Conservation (phyloP, 2,888 invertebrate species). For the Microdon myrmicae region DNA sequence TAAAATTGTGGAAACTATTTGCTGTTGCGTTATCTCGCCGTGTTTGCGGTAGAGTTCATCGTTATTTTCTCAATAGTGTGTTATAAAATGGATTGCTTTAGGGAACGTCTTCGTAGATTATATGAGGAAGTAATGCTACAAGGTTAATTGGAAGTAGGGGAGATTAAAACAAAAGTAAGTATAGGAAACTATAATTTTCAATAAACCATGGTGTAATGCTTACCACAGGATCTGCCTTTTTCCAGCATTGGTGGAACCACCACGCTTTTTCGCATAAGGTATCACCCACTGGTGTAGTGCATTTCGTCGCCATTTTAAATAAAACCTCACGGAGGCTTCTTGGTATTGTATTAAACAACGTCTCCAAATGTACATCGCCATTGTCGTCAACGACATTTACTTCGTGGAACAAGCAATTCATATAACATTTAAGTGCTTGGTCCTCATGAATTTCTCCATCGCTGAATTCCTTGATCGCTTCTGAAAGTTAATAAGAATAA, state of each 20-base stretch:
- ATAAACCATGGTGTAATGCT: slow-evolving; percentile 21
- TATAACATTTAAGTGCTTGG: slow-evolving; percentile 59
- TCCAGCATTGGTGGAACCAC: slow-evolving; percentile 60
- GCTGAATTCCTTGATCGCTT: slow-evolving; percentile 58
- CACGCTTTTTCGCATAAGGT: slow-evolving; percentile 59
- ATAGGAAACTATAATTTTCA: too few relatives aligned
- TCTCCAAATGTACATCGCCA: slow-evolving; percentile 59
- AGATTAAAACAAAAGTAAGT: too few relatives aligned
- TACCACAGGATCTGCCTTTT: slow-evolving; percentile 59
- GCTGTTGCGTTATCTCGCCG: slow-evolving; percentile 4
- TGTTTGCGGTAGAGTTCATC: slow-evolving; percentile 2
- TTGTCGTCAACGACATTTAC: slow-evolving; percentile 56
- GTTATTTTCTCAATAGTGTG: too few relatives aligned
- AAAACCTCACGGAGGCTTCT: slow-evolving; percentile 54
- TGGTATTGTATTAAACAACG: slow-evolving; percentile 54
- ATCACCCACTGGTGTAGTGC: slow-evolving; percentile 57
- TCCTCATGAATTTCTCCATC: slow-evolving; percentile 59
- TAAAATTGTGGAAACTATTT: not conserved
- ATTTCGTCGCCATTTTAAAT: slow-evolving; percentile 56
- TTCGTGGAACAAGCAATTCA: slow-evolving; percentile 60
- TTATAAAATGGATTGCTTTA: too few relatives aligned
- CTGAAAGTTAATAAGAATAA: slow-evolving; percentile 39
- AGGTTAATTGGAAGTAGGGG: too few relatives aligned
- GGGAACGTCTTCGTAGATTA: slow-evolving; percentile 22
- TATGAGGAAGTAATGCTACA: slow-evolving; percentile 54